Conservation (phyloP, 2,113 vertebrate species). For the Sorex fumeus region DNA sequence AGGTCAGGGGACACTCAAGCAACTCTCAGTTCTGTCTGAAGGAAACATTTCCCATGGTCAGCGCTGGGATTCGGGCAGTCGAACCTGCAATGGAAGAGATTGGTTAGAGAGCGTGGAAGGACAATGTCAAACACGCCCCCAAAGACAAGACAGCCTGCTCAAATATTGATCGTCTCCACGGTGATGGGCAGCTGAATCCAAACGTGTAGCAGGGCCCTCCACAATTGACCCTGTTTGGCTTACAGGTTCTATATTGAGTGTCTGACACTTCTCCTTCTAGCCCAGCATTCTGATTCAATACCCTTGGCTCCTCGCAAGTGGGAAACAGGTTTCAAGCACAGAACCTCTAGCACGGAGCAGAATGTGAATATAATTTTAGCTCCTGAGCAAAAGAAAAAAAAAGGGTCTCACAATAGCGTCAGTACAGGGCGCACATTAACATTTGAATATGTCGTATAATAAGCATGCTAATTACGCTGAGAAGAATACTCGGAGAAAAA, state of each 20-base stretch:
- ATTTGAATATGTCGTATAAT: slow-evolving; percentile 82
- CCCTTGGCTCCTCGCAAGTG: slow-evolving; percentile 59
- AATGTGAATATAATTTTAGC: slow-evolving; percentile 83
- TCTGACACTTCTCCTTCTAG: slow-evolving; percentile 59
- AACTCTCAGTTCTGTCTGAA: slow-evolving; percentile 5
- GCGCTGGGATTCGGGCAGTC: slow-evolving; percentile 2
- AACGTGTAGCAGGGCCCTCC: not conserved
- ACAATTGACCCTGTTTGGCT: slow-evolving; percentile 22
- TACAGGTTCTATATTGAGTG: slow-evolving; percentile 61
- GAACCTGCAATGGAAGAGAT: not conserved
- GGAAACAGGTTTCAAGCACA: slow-evolving; percentile 76
- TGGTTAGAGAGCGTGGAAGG: slow-evolving; percentile 14
- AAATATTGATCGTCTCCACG: slow-evolving; percentile 1
- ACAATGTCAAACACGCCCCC: not conserved
- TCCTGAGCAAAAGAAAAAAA: slow-evolving; percentile 72
- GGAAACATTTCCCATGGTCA: slow-evolving; percentile 18
- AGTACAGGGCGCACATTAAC: slow-evolving; percentile 79
- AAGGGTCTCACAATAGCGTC: slow-evolving; percentile 65
- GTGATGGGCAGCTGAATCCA: slow-evolving; percentile 12
- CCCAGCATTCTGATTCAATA: slow-evolving; percentile 68
- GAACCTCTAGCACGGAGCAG: slow-evolving; percentile 76
- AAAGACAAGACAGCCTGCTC: slow-evolving; percentile 10
- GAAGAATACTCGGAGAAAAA: slow-evolving; percentile 78
- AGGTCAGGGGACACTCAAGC: slow-evolving; percentile 14
- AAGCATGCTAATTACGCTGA: slow-evolving; percentile 77